Evolutionary conservation across 2,888 invertebrate species (phyloP).

Genomic region (Deladenus siricidicola): DNA sequence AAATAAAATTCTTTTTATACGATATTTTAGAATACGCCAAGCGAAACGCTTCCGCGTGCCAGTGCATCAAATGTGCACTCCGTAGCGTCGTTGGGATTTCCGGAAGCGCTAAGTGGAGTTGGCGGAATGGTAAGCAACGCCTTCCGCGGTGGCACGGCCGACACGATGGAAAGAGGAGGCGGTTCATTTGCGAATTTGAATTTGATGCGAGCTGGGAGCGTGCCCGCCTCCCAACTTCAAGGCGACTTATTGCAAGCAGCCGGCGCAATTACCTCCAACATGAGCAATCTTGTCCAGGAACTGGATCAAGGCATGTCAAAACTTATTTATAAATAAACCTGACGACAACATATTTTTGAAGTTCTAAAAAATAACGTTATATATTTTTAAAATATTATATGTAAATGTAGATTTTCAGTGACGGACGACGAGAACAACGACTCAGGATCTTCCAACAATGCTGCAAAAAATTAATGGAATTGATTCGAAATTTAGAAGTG

Average conservation of each 20-base stretch:
- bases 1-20: too few relatives aligned
- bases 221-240: constrained; percentile 23
- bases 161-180: not conserved
- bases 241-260: constrained; percentile 73
- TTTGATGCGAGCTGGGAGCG: constrained; percentile 7
- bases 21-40: constrained; percentile 2
- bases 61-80: not conserved
- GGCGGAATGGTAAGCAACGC: constrained; percentile 37
- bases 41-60: not conserved
- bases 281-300: constrained; percentile 91
- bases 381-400: too few relatives aligned
- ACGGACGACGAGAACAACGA: too few relatives aligned
- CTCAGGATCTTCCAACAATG: too few relatives aligned
- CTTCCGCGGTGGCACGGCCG: constrained; percentile 25
- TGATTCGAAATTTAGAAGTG: too few relatives aligned
- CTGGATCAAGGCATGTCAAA: constrained; percentile 63
- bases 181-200: not conserved
- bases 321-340: too few relatives aligned
- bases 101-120: constrained; percentile 34
- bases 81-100: constrained; percentile 8
- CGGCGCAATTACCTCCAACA: constrained; percentile 92
- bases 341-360: too few relatives aligned
- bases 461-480: too few relatives aligned
- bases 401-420: too few relatives aligned
- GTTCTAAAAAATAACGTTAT: too few relatives aligned